Base-by-base conservation (phyloP, 2,797 vertebrate species). In the Schizopygopsis pylzovi region DNA sequence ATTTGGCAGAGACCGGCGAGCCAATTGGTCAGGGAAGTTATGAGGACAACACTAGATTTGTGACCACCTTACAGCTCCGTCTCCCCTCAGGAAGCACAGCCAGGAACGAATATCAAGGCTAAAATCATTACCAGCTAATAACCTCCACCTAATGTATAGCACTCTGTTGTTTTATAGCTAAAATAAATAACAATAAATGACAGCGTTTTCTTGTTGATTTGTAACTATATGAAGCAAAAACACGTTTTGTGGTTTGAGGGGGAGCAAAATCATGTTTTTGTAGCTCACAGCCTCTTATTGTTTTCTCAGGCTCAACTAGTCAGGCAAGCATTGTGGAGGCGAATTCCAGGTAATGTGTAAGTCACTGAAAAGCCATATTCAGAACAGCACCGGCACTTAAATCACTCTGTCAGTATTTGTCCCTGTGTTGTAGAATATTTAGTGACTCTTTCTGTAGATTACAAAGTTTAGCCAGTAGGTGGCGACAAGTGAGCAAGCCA, bases 1-100 rank as follows among this genome's bases (percentile, higher is more conserved):
- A 93, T 90, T 59, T 67, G 88, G 84, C 79, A 3, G 81, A 88
- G 77, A 85, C 85, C 72, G 54, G 79, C 13, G 79, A 86, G 41
- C 56, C 75, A 70, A 90, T 70, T 84, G 76, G 90, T 92, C 89
- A 89, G 56, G 47, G 81, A 91, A 90, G 71, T 89, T 89, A 92
- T 91, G 87, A 85, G 84, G 87, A 87, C 87, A 79, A 91, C 73
- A 49, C 28, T 61, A 61, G 76, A 79, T 82, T 83, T 82, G 73
- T 70, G 83, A 33, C 18, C 12, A 12, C 33, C 72, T 83, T 41
- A 25, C 33, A 54, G 47, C 15, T 4, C 49, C 6, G 45, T 68
- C 7, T 70, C n/a, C 73, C 61, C 49, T 1, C 37, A 68, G 73
- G 20, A 54, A 81, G 33, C 47, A 56, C 4, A 7, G 63, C 37